phyloP scores from a whole-genome alignment of 2,113 vertebrate genomes.

The Pangasianodon gigas region DNA sequence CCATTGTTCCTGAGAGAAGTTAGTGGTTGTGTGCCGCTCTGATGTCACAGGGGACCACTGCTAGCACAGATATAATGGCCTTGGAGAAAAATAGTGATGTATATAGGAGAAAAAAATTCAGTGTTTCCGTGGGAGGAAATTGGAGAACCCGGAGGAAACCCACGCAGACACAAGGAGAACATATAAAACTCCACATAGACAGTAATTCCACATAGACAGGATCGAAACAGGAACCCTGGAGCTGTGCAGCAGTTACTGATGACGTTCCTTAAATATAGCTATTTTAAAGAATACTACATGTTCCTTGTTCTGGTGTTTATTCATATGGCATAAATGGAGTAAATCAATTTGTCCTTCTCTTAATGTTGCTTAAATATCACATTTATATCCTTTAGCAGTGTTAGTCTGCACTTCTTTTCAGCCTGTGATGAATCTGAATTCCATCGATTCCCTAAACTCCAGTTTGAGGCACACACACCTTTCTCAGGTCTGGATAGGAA shows the following conservation, averaged over 20 bases:
- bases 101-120: neutral
- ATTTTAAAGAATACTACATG: neutral
- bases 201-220: neutral
- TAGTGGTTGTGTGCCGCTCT: neutral
- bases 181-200: neutral
- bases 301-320: neutral
- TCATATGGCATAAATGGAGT: neutral
- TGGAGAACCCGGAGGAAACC: neutral
- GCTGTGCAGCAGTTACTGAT: neutral
- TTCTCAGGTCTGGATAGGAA: slow-evolving; percentile 43
- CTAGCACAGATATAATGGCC: neutral
- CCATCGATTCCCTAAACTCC: slow-evolving; percentile 26
- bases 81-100: neutral
- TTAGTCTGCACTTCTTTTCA: neutral
- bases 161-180: neutral
- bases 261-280: neutral
- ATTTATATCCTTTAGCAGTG: slow-evolving; percentile 12
- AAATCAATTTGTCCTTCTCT: neutral
- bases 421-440: slow-evolving; percentile 28
- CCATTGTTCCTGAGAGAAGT: neutral
- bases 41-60: neutral
- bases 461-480: slow-evolving; percentile 14
- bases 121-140: neutral
- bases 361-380: neutral
- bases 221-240: neutral